These are phyloP conservation scores for Parascotia fuliginaria DNA, from an alignment of 2,888 invertebrate genomes.

Conservation along the genomic window DNA sequence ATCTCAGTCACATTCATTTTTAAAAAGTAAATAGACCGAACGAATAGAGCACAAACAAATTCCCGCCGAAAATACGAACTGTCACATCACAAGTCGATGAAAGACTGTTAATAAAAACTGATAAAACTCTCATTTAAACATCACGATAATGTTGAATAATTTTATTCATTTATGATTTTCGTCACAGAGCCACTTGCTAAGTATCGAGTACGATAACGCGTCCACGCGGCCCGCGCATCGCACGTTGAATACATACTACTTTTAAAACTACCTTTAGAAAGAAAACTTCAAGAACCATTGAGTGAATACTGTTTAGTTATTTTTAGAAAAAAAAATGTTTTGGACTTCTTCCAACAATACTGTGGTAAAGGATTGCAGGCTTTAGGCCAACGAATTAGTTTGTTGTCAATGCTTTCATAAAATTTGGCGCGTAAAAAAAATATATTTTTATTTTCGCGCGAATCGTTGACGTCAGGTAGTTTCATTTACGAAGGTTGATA, in stretches of 20 bases:
- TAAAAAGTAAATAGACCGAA: slow-evolving; percentile 27
- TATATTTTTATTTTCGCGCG: slow-evolving; percentile 21
- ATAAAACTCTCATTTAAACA: slow-evolving; percentile 60
- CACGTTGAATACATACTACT: slow-evolving; percentile 42
- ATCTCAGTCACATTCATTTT: slow-evolving; percentile 60
- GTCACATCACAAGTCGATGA: slow-evolving; percentile 47
- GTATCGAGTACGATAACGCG: slow-evolving; percentile 47
- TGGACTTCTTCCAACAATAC: slow-evolving; percentile 12
- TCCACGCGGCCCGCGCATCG: slow-evolving; percentile 55
- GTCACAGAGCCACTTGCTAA: slow-evolving; percentile 30
- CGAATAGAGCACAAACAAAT: slow-evolving; percentile 32
- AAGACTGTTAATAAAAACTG: slow-evolving; percentile 51
- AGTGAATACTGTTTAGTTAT: slow-evolving; percentile 26
- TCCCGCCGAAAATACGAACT: slow-evolving; percentile 50
- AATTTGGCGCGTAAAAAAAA: slow-evolving; percentile 19
- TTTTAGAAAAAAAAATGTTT: slow-evolving; percentile 5
- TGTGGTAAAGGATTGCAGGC: slow-evolving; percentile 18
- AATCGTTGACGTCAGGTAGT: slow-evolving; percentile 39
- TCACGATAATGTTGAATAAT: slow-evolving; percentile 58
- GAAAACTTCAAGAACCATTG: slow-evolving; percentile 31
- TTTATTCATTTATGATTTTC: slow-evolving; percentile 40
- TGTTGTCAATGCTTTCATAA: slow-evolving; percentile 21
- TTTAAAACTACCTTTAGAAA: slow-evolving; percentile 35
- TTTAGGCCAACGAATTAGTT: slow-evolving; percentile 12
- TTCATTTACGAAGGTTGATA: slow-evolving; percentile 13